Evolutionary conservation across 2,113 vertebrate species (phyloP).

Genomic region (Excalfactoria chinensis): DNA sequence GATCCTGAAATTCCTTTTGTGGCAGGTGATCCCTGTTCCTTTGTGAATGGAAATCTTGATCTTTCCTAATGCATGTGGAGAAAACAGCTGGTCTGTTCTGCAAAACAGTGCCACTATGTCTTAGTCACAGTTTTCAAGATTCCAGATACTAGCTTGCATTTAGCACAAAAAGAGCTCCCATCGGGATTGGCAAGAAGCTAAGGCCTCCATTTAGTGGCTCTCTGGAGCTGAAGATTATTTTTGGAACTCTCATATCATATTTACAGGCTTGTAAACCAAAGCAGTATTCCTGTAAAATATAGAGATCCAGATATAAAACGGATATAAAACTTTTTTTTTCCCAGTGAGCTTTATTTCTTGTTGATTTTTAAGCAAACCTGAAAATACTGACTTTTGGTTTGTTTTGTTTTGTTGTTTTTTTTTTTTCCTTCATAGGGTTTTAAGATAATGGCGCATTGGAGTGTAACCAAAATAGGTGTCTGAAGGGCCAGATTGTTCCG

Average conservation of each 20-base stretch:
- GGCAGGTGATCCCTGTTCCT: background rate
- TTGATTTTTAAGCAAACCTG: background rate
- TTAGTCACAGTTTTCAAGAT: background rate
- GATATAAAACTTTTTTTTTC: no score
- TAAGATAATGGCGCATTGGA: background rate
- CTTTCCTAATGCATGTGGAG: background rate
- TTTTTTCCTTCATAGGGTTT: background rate
- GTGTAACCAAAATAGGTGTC: constrained; percentile 45
- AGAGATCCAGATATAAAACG: background rate
- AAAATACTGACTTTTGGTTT: background rate
- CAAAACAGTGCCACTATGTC: background rate
- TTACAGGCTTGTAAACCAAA: background rate
- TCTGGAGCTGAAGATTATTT: background rate
- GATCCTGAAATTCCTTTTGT: background rate
- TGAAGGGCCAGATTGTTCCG: constrained; percentile 36
- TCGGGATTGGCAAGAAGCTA: background rate
- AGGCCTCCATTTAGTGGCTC: background rate
- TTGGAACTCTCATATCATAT: background rate
- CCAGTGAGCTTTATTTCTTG: background rate
- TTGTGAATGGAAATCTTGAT: background rate
- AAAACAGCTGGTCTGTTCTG: background rate
- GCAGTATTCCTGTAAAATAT: background rate
- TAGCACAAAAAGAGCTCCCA: background rate
- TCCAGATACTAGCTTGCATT: background rate
- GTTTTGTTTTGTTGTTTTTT: no score